Evolutionary conservation across 2,888 invertebrate genomes (phyloP), one percentile per base, ranked within the genome.

Genomic region (Lissonota sp.): DNA sequence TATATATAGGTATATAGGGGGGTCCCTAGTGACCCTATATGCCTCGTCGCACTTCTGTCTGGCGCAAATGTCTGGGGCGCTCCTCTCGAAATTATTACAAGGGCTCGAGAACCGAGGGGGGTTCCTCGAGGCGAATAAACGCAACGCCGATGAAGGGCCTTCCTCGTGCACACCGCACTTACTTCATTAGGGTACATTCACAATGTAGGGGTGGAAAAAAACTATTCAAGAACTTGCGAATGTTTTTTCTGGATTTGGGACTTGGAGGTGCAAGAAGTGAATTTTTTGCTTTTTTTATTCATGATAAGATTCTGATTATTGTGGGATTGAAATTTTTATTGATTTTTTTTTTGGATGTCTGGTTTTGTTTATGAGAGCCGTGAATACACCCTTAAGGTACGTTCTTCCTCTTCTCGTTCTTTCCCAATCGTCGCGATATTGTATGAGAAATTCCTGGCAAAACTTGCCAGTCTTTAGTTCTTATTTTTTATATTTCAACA

Each of bases 61-160:
- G 84, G 76, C 76, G 49, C 83, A 75, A 83, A 85, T 79, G 84
- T 83, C 79, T 83, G 81, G 86, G 84, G 84, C 26, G 26, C 82
- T 84, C 85, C 84, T 26, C 26, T 86, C 83, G 77, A 87, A 87
- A 88, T 88, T 88, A 87, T 87, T 86, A 87, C 85, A 83, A 80
- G 82, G 69, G 70, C 70, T 77, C 82, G 78, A 73, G 26, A 60
- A n/a, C 53, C 77, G 64, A 81, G 73, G 80, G 80, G 76, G 82
- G 75, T 80, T 83, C 73, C 76, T 76, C 82, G 73, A 77, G 77
- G 74, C 60, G 66, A 80, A 82, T 80, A 80, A 80, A 75, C 71
- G 75, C 80, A 80, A 75, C 66, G 80, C 71, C 75, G 75, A 75
- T 75, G 71, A 75, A 80, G 80, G 75, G 75, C 66, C 75, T 66